Evolutionary conservation across 2,888 invertebrate genomes (phyloP).

Genomic region (Pristionchus exspectatus): DNA sequence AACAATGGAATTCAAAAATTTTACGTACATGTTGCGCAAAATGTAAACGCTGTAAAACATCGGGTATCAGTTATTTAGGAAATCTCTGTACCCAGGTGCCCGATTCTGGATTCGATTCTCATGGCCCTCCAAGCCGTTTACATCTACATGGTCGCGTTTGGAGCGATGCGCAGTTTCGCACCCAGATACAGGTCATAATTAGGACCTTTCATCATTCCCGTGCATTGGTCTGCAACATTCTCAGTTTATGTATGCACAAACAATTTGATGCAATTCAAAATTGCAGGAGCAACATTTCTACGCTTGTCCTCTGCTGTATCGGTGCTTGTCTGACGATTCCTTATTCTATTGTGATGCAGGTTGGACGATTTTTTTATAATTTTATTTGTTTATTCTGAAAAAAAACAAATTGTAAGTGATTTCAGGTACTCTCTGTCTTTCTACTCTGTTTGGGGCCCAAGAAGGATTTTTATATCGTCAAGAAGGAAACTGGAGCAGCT

Average conservation of each 20-base stretch:
- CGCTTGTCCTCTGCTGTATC: constrained; percentile 77
- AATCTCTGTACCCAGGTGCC: constrained; percentile 68
- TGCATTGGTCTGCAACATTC: no score
- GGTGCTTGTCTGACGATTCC: constrained; percentile 93
- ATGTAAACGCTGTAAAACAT: no score
- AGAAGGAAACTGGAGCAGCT: no score
- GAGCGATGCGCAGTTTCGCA: constrained; percentile 96
- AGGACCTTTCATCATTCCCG: no score
- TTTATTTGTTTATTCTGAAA: not conserved
- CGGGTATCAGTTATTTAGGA: no score
- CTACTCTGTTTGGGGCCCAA: constrained; percentile 96
- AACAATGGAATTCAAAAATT: no score
- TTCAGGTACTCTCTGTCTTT: constrained; percentile 94
- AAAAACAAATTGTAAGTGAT: not conserved
- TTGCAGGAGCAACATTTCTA: constrained; percentile 37
- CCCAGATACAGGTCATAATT: constrained; percentile 77
- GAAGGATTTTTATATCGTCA: constrained; percentile 96
- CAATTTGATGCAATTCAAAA: no score
- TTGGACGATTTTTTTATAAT: constrained; percentile 86
- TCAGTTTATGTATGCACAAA: no score
- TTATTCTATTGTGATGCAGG: constrained; percentile 94
- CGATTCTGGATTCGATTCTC: constrained; percentile 88
- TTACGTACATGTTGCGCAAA: no score
- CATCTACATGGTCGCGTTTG: constrained; percentile 97
- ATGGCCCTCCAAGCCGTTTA: constrained; percentile 94